phyloP scores from a whole-genome alignment of 1,140 invertebrate species.

The Aphelenchoides fujianensis region DNA sequence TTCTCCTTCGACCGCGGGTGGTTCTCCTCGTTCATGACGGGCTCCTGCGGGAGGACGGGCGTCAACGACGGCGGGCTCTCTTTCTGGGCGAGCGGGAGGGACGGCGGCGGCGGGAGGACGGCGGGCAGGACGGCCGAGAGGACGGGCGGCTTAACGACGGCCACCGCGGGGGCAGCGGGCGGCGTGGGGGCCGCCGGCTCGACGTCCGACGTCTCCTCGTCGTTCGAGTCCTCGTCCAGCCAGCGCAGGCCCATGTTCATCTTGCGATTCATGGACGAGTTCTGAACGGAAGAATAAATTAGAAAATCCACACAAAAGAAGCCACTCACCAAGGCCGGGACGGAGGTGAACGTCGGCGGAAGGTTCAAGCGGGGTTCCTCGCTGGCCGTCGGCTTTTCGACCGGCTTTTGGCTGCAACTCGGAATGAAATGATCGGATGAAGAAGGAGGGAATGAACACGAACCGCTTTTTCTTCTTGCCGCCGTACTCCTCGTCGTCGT shows the following conservation, averaged over 20 bases:
- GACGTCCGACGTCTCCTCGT: not conserved
- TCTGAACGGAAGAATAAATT: not conserved
- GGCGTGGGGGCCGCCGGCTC: not conserved
- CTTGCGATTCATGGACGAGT: not conserved
- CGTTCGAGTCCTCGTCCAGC: not conserved
- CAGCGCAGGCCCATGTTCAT: not conserved
- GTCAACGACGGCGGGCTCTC: not conserved
- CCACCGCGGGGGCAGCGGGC: no score
- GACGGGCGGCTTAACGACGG: no score
- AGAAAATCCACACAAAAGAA: not conserved
- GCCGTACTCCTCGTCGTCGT: constrained; percentile 1
- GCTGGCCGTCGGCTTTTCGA: no score
- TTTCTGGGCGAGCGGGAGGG: not conserved
- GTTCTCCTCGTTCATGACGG: not conserved
- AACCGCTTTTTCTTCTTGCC: not conserved
- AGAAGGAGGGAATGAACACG: no score
- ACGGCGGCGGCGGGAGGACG: no score
- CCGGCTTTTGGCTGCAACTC: no score
- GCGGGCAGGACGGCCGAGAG: no score
- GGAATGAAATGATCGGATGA: no score
- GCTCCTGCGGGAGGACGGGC: not conserved
- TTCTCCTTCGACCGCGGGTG: constrained; percentile 14
- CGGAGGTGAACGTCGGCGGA: not conserved
- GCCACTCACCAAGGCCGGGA: not conserved
- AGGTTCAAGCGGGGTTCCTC: no score